phyloP scores from a whole-genome alignment of 1,140 invertebrate species.

The Calephelis nemesis region DNA sequence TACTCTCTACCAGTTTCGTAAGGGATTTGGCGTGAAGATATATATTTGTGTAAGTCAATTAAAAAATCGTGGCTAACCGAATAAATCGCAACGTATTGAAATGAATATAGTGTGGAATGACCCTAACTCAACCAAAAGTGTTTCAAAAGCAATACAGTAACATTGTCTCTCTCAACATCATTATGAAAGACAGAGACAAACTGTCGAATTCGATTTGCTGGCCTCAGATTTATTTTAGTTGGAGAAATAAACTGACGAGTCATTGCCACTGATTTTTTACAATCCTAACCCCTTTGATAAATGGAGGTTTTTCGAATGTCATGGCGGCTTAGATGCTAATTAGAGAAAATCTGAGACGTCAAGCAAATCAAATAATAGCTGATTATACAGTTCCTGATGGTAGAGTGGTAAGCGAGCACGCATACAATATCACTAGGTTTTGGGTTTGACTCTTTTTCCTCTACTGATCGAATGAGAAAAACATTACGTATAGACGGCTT shows the following conservation, averaged over 20 bases:
- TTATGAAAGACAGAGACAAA: not conserved
- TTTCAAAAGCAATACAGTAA: not conserved
- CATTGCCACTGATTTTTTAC: conserved; percentile 25
- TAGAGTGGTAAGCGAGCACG: too few species aligned
- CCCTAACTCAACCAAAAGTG: conserved; percentile 18
- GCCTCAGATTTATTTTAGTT: conserved; percentile 4
- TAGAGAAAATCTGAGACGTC: not conserved
- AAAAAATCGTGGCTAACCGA: too few species aligned
- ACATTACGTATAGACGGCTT: too few species aligned
- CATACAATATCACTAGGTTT: too few species aligned
- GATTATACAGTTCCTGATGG: too few species aligned
- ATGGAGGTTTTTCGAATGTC: not conserved
- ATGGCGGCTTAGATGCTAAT: conserved; percentile 10
- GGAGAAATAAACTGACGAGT: not conserved
- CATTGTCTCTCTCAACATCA: conserved; percentile 6
- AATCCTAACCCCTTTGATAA: conserved; percentile 2
- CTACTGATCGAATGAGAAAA: too few species aligned
- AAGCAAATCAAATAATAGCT: not conserved
- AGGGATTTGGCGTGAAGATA: too few species aligned
- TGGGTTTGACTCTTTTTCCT: too few species aligned
- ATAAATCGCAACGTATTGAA: too few species aligned
- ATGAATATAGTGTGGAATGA: not conserved
- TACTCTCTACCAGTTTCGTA: too few species aligned
- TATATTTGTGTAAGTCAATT: too few species aligned
- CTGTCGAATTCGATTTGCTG: conserved; percentile 2